Conservation (phyloP, 1,140 invertebrate species). For the Dreissena polymorpha region DNA sequence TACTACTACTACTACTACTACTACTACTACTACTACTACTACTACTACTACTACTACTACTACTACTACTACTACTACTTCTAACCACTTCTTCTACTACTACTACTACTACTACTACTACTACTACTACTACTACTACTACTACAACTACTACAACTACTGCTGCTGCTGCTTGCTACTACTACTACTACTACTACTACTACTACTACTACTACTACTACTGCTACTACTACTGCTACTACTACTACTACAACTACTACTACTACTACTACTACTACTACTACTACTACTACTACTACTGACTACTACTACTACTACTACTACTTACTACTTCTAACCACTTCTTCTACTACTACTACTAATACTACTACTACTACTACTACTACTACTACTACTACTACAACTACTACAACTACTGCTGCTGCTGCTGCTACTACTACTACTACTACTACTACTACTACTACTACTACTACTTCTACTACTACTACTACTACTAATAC, state of each 20-base stretch:
- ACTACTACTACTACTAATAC: too few relatives aligned
- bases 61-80: too few relatives aligned
- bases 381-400: conserved; percentile 2
- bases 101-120: background rate
- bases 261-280: background rate
- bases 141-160: conserved; percentile 16
- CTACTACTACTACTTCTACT: background rate
- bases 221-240: conserved; percentile 8
- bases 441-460: background rate
- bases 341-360: too few relatives aligned
- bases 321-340: too few relatives aligned
- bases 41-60: background rate
- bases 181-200: conserved; percentile 5
- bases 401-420: conserved; percentile 1
- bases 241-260: conserved; percentile 32
- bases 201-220: background rate
- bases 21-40: background rate
- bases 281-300: too few relatives aligned
- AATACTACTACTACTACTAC: too few relatives aligned
- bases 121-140: conserved; percentile 8
- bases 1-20: conserved; percentile 22
- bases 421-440: background rate
- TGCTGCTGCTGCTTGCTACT: too few relatives aligned
- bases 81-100: conserved; percentile 1
- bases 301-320: too few relatives aligned